Base-by-base conservation (phyloP, 1,140 invertebrate genomes). In the Drosophila santomea region DNA sequence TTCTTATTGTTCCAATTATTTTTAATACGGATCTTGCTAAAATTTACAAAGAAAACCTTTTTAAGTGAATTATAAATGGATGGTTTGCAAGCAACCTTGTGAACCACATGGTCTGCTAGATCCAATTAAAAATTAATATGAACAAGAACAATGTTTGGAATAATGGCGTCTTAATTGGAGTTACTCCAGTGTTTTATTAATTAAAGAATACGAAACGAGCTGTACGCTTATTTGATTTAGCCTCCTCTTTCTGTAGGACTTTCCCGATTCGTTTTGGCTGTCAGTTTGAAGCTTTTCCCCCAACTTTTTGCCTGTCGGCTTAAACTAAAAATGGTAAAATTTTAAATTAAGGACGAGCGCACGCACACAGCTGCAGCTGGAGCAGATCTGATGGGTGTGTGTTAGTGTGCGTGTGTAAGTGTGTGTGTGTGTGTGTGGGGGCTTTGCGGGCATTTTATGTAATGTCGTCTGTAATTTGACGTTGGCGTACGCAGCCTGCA, bases 381-480 rank as follows among this genome's bases (percentile, higher is more conserved):
- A 32, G 20, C 60, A 17, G 47, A 56, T 57, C 38, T 55, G 57
- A 45, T 72, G 41, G n/a, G 43, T 44, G 38, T 20, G n/a, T 47
- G 61, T 50, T 60, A 51, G 64, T 69, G 41, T 51, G 28, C 25
- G 36, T 11, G 15, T 45, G 60, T 17, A 17, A 17, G 17, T 17
- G 17, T 45, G 60, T 55, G 25, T 25, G 23, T 4, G 25, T 25
- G 23, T 23, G 23, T 23, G 25, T 45, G 63, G 56, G 39, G 66
- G 32, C 35, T 76, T 69, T 80, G 73, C 23, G 52, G 69, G 43
- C 48, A 72, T 88, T 88, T 88, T 60, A 82, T 86, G 72, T 88
- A 88, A 85, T 82, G 78, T 86, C 64, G 63, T 75, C 78, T 75
- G 82, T 85, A 78, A 86, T 85, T 86, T 85, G 78, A 78, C 68